Evolutionary conservation across 2,888 invertebrate species (phyloP).

Genomic region (Ephialtes manifestator): DNA sequence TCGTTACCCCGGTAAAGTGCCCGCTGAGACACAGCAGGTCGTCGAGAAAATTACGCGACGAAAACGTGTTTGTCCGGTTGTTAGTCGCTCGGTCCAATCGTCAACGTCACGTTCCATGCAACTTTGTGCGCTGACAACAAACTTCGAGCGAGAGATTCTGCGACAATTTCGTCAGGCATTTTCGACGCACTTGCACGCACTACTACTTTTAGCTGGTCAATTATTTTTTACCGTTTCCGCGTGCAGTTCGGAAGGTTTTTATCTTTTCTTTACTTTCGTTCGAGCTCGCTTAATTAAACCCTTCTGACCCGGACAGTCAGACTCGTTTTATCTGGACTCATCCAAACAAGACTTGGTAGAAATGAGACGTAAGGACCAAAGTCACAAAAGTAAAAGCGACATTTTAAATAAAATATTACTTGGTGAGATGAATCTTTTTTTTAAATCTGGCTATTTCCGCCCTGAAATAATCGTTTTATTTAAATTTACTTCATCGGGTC

Average conservation of each 20-base stretch:
- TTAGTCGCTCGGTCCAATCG: conserved; percentile 43
- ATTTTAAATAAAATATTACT: not conserved
- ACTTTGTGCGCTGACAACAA: not conserved
- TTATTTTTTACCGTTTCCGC: conserved; percentile 66
- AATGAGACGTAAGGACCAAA: not conserved
- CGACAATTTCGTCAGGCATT: conserved; percentile 53
- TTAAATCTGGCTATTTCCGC: too few species aligned
- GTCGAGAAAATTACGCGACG: conserved; percentile 35
- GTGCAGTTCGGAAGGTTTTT: conserved; percentile 2
- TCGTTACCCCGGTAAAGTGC: conserved; percentile 35
- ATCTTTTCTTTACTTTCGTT: conserved; percentile 20
- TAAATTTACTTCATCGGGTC: not conserved
- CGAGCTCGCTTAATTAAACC: conserved; percentile 49
- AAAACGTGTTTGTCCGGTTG: conserved; percentile 67
- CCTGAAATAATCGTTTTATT: too few species aligned
- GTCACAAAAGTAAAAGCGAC: not conserved
- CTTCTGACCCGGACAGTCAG: conserved; percentile 13
- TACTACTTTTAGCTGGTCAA: conserved; percentile 34
- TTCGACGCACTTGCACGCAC: not conserved
- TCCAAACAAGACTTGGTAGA: not conserved
- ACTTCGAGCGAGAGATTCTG: conserved; percentile 13
- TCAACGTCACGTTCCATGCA: conserved; percentile 18
- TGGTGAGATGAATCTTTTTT: not conserved
- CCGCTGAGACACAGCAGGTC: conserved; percentile 1
- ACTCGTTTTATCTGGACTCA: conserved; percentile 28